These are phyloP conservation scores for Drosophila bocqueti DNA, from an alignment of 1,140 invertebrate genomes.

Conservation along the genomic window DNA sequence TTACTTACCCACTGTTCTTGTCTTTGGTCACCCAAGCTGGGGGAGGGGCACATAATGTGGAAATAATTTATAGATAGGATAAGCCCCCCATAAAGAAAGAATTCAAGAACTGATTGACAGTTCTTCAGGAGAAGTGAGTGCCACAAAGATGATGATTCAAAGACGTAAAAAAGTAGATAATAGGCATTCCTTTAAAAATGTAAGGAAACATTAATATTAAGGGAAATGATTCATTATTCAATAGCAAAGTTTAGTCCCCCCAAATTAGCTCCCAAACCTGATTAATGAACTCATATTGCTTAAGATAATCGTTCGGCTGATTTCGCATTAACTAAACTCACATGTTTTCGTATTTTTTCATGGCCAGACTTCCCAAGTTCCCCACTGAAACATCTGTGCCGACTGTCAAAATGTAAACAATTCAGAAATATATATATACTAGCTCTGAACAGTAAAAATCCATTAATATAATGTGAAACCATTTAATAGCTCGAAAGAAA, in stretches of 20 bases:
- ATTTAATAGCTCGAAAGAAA: constrained; percentile 31
- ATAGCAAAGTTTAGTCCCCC: not conserved
- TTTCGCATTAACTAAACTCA: constrained; percentile 41
- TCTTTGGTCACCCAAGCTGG: not conserved
- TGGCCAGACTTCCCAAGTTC: constrained; percentile 29
- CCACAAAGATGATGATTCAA: constrained; percentile 11
- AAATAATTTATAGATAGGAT: constrained; percentile 60
- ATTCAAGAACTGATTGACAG: constrained; percentile 34
- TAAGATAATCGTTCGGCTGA: constrained; percentile 21
- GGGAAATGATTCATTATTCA: constrained; percentile 6
- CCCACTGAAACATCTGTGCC: constrained; percentile 37
- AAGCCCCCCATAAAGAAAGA: constrained; percentile 20
- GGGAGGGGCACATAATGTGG: constrained; percentile 38
- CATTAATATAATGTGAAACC: constrained; percentile 51
- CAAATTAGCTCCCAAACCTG: constrained; percentile 11
- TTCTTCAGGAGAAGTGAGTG: not conserved
- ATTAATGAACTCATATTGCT: constrained; percentile 42
- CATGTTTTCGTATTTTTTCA: constrained; percentile 39
- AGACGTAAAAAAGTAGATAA: not conserved
- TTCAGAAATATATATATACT: constrained; percentile 11
- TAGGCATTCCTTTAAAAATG: not conserved
- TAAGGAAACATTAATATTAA: no score
- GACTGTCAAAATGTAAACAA: constrained; percentile 45
- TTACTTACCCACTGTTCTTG: constrained; percentile 19
- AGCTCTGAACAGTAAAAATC: constrained; percentile 42